Percentiles rank a stretch among this genome's conserved stretches.
Evolutionary conservation across 2,888 invertebrate genomes (phyloP).

Genomic region (Athrips mouffetella): DNA sequence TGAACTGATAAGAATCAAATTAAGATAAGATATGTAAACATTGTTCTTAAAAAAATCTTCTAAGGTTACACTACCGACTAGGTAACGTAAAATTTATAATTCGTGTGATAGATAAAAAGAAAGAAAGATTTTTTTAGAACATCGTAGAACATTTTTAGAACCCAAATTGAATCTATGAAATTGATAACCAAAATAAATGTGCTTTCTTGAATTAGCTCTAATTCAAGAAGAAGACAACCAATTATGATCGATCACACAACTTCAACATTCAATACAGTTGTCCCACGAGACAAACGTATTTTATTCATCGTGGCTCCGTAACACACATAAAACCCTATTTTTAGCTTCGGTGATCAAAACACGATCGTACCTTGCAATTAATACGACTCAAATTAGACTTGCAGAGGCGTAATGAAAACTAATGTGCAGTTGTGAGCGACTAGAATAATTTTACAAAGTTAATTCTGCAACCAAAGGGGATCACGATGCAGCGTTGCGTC

Average conservation of each 20-base stretch:
- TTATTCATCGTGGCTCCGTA: background rate
- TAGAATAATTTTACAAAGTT: constrained; percentile 24
- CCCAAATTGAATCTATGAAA: too few species aligned
- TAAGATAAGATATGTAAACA: too few species aligned
- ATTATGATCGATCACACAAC: background rate
- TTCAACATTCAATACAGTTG: background rate
- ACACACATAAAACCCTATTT: constrained; percentile 38
- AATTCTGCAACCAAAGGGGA: background rate
- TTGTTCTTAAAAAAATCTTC: too few species aligned
- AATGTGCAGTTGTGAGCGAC: constrained; percentile 40
- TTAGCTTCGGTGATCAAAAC: constrained; percentile 39
- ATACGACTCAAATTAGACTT: constrained; percentile 50
- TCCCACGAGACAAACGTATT: constrained; percentile 1
- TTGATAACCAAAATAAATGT: constrained; percentile 1
- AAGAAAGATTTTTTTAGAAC: too few species aligned
- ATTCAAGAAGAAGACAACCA: constrained; percentile 1
- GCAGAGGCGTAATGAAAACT: constrained; percentile 43
- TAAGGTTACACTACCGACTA: too few species aligned
- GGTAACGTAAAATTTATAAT: too few species aligned
- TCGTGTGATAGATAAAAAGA: too few species aligned
- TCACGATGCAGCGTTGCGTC: background rate
- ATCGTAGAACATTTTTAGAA: too few species aligned
- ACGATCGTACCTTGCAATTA: constrained; percentile 42
- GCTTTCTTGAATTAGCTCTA: background rate
- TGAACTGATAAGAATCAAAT: too few species aligned